Conservation (phyloP, 37 sponge, comb jelly and placozoan species). For the Halichondria panicea region DNA sequence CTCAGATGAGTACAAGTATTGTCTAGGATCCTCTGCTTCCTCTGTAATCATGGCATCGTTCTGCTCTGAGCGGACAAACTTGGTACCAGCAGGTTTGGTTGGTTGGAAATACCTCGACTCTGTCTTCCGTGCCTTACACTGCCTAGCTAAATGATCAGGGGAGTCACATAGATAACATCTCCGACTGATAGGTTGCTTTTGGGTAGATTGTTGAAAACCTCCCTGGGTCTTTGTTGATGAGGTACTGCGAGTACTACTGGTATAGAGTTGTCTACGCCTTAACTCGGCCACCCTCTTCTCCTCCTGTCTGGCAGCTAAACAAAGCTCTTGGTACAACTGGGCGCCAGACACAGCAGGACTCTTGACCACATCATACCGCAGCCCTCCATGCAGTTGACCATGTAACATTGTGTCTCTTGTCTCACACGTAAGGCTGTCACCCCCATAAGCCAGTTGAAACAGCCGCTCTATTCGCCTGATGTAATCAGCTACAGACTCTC, state of each 20-base stretch:
- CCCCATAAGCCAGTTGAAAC: slow-evolving; percentile 15
- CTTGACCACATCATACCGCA: slow-evolving; percentile 8
- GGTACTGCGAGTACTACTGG: background rate
- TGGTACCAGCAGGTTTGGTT: background rate
- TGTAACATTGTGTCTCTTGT: slow-evolving; percentile 23
- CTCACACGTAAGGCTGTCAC: no score
- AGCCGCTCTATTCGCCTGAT: slow-evolving; percentile 1
- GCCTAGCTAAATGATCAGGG: background rate
- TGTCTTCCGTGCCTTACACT: background rate
- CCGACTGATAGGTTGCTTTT: background rate
- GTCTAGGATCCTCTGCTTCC: background rate
- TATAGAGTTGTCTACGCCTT: slow-evolving; percentile 18
- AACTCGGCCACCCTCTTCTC: slow-evolving; percentile 28
- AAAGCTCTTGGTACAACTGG: slow-evolving; percentile 17
- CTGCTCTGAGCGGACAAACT: background rate
- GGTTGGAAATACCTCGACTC: background rate
- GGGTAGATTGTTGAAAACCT: background rate
- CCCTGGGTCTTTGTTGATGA: background rate
- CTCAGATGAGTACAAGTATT: background rate
- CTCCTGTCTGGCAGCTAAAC: slow-evolving; percentile 41
- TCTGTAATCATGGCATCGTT: background rate
- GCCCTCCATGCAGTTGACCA: slow-evolving; percentile 52
- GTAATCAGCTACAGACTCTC: slow-evolving; percentile 23
- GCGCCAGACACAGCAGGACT: slow-evolving; percentile 28
- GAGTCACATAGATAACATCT: background rate